Conservation (phyloP, 2,888 invertebrate genomes). For the Synanthedon tipuliformis region DNA sequence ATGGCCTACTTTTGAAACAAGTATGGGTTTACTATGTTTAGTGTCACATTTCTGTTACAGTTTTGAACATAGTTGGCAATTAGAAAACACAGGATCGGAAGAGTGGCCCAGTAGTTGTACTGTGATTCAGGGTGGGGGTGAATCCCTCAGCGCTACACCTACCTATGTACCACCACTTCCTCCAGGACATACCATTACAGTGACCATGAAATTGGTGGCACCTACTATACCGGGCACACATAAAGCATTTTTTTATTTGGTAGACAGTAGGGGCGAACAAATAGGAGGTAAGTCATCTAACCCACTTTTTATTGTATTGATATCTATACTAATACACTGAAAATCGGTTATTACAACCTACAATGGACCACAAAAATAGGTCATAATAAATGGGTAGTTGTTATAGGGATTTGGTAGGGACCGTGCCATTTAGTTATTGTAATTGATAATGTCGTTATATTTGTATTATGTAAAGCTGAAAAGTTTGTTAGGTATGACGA, state of each 20-base stretch:
- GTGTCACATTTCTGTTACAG: constrained; percentile 34
- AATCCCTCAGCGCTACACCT: constrained; percentile 51
- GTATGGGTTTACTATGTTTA: background rate
- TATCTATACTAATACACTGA: too few relatives aligned
- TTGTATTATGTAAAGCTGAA: too few relatives aligned
- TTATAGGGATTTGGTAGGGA: too few relatives aligned
- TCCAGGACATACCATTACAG: constrained; percentile 81
- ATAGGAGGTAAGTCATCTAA: constrained; percentile 81
- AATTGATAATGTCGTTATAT: too few relatives aligned
- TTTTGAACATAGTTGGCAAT: constrained; percentile 89
- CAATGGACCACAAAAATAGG: too few relatives aligned
- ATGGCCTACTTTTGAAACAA: background rate
- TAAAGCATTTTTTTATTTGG: constrained; percentile 91
- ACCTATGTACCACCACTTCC: constrained; percentile 77
- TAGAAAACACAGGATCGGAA: constrained; percentile 89
- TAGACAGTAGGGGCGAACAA: constrained; percentile 86
- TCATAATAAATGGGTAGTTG: too few relatives aligned
- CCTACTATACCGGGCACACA: constrained; percentile 81
- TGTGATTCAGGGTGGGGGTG: constrained; percentile 79
- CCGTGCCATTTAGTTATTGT: too few relatives aligned
- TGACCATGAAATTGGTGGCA: constrained; percentile 84
- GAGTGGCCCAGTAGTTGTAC: constrained; percentile 89
- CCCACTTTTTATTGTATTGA: too few relatives aligned
- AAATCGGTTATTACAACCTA: too few relatives aligned
- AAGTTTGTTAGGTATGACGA: too few relatives aligned